phyloP scores from a whole-genome alignment of 2,113 vertebrate genomes.

The Seriola aureovittata region DNA sequence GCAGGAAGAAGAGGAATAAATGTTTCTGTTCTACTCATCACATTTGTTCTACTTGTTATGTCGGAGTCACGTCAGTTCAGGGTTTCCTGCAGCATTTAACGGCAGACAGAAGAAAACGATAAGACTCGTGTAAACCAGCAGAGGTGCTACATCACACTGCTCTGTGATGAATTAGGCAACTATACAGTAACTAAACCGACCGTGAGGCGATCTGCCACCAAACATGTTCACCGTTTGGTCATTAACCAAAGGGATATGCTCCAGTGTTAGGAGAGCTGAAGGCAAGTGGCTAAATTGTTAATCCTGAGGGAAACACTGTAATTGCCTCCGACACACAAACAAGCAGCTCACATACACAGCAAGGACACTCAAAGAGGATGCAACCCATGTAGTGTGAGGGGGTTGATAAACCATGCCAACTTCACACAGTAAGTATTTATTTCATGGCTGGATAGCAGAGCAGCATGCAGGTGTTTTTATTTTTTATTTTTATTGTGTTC shows the following conservation, averaged over 20 bases:
- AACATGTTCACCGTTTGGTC: neutral
- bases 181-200: neutral
- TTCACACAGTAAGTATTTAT: neutral
- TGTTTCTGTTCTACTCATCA: neutral
- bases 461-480: neutral
- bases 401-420: neutral
- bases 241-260: neutral
- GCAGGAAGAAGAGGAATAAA: neutral
- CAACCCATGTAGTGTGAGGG: neutral
- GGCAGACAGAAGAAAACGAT: neutral
- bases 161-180: neutral
- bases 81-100: neutral
- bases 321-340: neutral
- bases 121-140: too few species aligned
- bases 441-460: neutral
- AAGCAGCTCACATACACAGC: neutral
- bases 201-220: neutral
- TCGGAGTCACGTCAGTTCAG: neutral
- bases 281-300: neutral
- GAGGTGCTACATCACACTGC: neutral
- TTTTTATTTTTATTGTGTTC: neutral
- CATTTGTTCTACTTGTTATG: neutral
- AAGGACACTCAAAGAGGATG: neutral
- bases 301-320: slow-evolving; percentile 6
- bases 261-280: neutral